Evolutionary conservation across 1,140 invertebrate species (phyloP).

Genomic region (Pemphigus obesinymphae): DNA sequence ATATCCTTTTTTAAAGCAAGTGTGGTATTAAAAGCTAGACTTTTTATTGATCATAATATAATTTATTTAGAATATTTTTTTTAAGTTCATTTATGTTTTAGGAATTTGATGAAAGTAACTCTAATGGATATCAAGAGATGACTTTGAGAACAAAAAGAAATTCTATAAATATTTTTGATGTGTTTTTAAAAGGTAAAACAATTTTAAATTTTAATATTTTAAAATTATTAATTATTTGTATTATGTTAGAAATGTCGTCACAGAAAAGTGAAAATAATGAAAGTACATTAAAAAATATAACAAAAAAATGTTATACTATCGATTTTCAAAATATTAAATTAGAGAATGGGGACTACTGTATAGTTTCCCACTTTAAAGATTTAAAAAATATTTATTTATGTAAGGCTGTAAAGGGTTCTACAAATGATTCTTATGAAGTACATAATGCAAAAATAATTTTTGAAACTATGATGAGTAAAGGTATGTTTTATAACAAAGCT

Average conservation of each 20-base stretch:
- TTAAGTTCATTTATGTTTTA: not conserved
- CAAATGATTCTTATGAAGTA: not conserved
- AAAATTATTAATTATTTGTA: not conserved
- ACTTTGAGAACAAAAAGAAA: not conserved
- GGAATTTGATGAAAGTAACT: constrained; percentile 4
- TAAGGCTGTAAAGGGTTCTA: not conserved
- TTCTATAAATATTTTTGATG: not conserved
- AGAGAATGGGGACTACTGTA: not conserved
- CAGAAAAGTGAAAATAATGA: not conserved
- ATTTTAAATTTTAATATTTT: not conserved
- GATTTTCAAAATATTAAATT: not conserved
- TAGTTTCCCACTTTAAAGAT: constrained; percentile 10
- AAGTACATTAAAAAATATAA: not conserved
- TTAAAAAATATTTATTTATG: constrained; percentile 25
- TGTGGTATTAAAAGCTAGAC: no score
- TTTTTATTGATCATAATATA: no score
- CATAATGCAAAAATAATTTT: not conserved
- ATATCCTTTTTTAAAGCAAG: no score
- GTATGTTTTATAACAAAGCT: no score
- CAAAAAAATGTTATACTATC: not conserved
- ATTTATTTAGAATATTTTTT: no score
- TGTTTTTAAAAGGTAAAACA: not conserved
- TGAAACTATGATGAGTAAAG: not conserved
- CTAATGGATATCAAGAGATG: not conserved
- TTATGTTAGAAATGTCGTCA: not conserved